phyloP scores from a whole-genome alignment of 2,113 vertebrate genomes.

The Gymnorhina tibicen region DNA sequence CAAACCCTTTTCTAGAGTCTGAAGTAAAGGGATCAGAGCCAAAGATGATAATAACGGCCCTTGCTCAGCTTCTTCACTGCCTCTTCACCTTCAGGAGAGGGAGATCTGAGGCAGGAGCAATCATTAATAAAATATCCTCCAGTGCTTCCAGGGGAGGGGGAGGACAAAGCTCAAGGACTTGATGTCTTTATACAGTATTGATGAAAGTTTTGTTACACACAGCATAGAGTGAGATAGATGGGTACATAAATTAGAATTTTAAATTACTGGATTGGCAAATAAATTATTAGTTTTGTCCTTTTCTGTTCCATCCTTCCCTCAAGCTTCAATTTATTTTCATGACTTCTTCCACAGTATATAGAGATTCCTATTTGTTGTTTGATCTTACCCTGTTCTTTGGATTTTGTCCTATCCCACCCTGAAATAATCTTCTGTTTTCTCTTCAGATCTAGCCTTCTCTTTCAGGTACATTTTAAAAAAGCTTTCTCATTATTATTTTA shows the following conservation, averaged over 20 bases:
- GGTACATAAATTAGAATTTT: constrained; percentile 35
- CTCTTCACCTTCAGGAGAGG: background rate
- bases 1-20: background rate
- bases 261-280: background rate
- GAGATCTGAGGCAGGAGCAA: background rate
- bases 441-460: background rate
- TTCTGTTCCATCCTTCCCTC: background rate
- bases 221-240: background rate
- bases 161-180: constrained; percentile 15
- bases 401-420: background rate
- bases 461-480: background rate
- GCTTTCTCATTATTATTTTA: background rate
- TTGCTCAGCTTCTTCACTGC: background rate
- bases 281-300: constrained; percentile 36
- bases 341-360: background rate
- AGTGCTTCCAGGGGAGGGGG: background rate
- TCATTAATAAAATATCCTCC: constrained; percentile 15
- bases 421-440: background rate
- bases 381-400: background rate
- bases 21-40: background rate
- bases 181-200: background rate
- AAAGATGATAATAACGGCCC: background rate
- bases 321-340: constrained; percentile 35
- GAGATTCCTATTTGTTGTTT: background rate
- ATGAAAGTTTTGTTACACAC: constrained; percentile 13